Conservation (phyloP, 2,888 invertebrate genomes). For the Hymenopus coronatus region DNA sequence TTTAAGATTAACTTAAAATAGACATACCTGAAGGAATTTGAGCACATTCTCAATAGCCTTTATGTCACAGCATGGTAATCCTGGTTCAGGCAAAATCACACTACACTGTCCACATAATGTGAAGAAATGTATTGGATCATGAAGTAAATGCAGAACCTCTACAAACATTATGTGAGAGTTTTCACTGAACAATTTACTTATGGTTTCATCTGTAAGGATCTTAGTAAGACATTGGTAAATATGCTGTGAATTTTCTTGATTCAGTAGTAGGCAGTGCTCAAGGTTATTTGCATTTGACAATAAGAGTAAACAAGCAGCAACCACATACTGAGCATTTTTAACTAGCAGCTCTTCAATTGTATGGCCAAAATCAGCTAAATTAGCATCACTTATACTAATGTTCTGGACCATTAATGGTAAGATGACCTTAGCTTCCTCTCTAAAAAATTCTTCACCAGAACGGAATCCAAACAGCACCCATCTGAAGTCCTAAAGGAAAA, state of each 20-base stretch:
- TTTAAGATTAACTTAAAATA: no score
- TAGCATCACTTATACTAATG: background rate
- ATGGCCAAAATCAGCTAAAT: background rate
- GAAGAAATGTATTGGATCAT: background rate
- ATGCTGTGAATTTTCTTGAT: background rate
- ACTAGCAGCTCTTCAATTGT: background rate
- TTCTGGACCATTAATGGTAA: background rate
- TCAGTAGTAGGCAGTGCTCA: background rate
- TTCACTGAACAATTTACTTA: background rate
- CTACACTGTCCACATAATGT: background rate
- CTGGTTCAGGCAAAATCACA: background rate
- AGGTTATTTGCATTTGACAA: background rate
- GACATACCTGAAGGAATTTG: background rate
- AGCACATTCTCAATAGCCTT: background rate
- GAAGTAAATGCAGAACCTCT: background rate
- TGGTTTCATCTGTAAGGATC: background rate
- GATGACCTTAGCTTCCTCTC: background rate
- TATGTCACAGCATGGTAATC: background rate
- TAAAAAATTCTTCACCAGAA: background rate
- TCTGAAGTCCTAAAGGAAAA: background rate
- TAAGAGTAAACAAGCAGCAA: background rate
- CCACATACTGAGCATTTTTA: background rate
- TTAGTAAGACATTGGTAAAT: background rate
- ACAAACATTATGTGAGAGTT: background rate
- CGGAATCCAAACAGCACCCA: background rate